A percentile compares a stretch with the other conserved stretches of the same genome.
Conservation (phyloP, 2,113 vertebrate species). For the Cercocebus atys region DNA sequence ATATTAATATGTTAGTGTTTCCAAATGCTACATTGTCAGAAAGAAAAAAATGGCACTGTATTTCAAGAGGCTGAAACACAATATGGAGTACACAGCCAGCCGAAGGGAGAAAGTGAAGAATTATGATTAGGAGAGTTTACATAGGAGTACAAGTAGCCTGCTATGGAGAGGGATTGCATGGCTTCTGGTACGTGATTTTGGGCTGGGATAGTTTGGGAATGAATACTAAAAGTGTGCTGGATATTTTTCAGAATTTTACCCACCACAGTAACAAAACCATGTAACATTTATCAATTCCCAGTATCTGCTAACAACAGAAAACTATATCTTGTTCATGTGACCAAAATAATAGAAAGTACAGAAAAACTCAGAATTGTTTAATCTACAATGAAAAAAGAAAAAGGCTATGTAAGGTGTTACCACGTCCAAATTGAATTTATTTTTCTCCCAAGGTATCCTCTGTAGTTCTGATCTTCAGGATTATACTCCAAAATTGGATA, state of each 20-base stretch:
- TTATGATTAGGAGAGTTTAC: neutral
- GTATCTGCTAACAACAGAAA: neutral
- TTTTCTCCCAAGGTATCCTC: accelerated
- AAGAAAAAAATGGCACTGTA: neutral
- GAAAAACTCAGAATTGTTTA: neutral
- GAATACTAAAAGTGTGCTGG: neutral
- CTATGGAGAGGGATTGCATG: neutral
- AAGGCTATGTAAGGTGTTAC: neutral
- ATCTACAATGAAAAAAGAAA: neutral
- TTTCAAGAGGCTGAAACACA: neutral
- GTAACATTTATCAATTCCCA: neutral
- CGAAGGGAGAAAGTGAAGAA: neutral
- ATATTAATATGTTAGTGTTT: neutral
- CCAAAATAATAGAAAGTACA: neutral
- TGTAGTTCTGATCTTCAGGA: neutral
- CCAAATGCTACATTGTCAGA: neutral
- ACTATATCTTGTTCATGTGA: neutral
- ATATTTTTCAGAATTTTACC: neutral
- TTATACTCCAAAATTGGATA: neutral
- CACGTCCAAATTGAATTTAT: neutral
- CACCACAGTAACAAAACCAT: neutral
- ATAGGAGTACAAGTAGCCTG: neutral
- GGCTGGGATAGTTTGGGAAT: neutral
- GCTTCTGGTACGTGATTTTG: neutral
- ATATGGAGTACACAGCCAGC: neutral